Base-by-base conservation (phyloP, 2,113 vertebrate genomes). In the Gadus macrocephalus region DNA sequence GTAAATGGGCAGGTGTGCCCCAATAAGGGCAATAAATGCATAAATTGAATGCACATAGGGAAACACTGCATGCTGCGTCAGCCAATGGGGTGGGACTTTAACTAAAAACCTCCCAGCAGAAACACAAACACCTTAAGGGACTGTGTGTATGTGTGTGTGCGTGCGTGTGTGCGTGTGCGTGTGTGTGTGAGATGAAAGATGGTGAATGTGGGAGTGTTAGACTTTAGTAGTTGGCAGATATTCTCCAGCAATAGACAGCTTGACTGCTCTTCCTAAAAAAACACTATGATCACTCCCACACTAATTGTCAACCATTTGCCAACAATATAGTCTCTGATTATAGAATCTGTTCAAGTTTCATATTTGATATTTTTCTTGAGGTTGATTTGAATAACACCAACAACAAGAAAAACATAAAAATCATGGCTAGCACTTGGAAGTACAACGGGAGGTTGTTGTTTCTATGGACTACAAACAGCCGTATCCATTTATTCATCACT, bases 21-120 rank as follows among this genome's bases (percentile, higher is more conserved):
- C 9, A 74, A 79, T 38, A 64, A 66, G 72, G 72, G 22, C 66
- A 22, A 56, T 77, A 82, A 77, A 79, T 5, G 25, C 68, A 75
- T 62, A 77, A 3, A 69, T 28, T 7, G 35, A 20, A 61, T 49
- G 42, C 8, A 14, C 42, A 14, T 49, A 14, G 9, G 9, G 9
- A 49, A 49, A 49, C 3, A 16, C n/a, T 58, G 55, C 55, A 16
- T 58, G 55, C 55, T 56, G 17, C 55, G 2, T 58, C 15, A 17
- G 55, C 22, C 11, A 19, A 19, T 19, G 27, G 61, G 22, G 25
- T 16, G 22, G 22, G 31, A 7, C 4, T 62, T 27, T 4, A 15
- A 62, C 11, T 5, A 49, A 14, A 49, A 49, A 49, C 42, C 14
- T 49, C 42, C 12, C 42, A 49, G 42, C 42, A 49, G 8, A 49